Evolutionary conservation across 2,113 vertebrate genomes (phyloP).

Genomic region (Nesoenas mayeri): DNA sequence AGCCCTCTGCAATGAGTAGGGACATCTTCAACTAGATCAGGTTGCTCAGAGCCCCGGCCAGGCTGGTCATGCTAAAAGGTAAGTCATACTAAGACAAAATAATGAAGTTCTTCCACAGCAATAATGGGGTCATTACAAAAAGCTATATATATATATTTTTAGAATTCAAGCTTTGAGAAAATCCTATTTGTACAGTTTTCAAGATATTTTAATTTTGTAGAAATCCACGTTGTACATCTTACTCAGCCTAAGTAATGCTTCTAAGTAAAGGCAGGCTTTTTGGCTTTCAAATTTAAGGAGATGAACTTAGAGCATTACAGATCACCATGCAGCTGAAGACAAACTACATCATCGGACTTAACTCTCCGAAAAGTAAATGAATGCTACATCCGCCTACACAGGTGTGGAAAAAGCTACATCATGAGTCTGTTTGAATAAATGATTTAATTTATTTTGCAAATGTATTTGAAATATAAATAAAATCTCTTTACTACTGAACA

Average conservation of each 20-base stretch:
- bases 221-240: neutral
- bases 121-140: neutral
- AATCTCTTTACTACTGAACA: neutral
- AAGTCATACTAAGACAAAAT: neutral
- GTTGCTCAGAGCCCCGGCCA: no score
- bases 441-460: slow-evolving; percentile 24
- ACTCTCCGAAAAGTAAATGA: neutral
- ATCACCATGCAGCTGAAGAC: neutral
- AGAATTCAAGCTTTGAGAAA: neutral
- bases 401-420: neutral
- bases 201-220: neutral
- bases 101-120: neutral
- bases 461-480: slow-evolving; percentile 36
- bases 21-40: no score
- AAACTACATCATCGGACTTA: neutral
- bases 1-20: no score
- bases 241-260: neutral
- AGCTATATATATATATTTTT: neutral
- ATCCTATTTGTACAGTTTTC: neutral
- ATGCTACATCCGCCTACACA: neutral
- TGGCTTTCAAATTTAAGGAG: neutral
- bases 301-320: neutral
- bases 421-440: neutral
- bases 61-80: neutral
- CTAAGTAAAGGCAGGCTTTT: neutral